phyloP scores from a whole-genome alignment of 2,113 vertebrate genomes.

The Oreochromis niloticus region DNA sequence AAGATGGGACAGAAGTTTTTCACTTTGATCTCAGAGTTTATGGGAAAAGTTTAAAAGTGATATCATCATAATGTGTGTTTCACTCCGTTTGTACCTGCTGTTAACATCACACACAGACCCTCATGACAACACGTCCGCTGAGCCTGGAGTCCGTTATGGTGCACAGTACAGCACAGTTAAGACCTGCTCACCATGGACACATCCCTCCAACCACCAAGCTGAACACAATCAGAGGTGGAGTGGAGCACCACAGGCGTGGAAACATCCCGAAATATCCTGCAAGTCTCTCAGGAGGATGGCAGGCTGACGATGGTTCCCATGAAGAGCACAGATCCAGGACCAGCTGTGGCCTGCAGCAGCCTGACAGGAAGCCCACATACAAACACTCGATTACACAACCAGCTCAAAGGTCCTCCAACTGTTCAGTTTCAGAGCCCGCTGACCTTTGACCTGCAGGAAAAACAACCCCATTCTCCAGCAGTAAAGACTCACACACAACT shows the following conservation, averaged over 20 bases:
- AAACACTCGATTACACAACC: background rate
- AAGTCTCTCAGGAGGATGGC: background rate
- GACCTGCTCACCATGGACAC: background rate
- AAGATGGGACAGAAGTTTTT: background rate
- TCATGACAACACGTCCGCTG: background rate
- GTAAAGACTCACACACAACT: background rate
- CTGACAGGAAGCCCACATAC: background rate
- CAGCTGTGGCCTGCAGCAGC: constrained; percentile 31
- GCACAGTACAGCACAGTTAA: background rate
- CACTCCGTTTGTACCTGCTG: background rate
- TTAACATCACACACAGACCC: background rate
- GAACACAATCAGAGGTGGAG: background rate
- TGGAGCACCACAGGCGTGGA: background rate
- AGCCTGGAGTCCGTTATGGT: background rate
- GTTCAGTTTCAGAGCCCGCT: background rate
- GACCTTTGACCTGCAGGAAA: background rate
- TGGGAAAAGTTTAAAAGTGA: background rate
- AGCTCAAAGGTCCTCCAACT: background rate
- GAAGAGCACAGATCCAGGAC: background rate
- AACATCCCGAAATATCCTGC: background rate
- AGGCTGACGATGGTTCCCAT: background rate
- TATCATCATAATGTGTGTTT: background rate
- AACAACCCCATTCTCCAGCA: background rate
- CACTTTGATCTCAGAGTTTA: background rate
- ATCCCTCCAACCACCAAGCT: background rate